A percentile compares a stretch with the other conserved stretches of the same genome.
phyloP scores from a whole-genome alignment of 37 sponge, comb jelly and placozoan species.

The Mnemiopsis leidyi region DNA sequence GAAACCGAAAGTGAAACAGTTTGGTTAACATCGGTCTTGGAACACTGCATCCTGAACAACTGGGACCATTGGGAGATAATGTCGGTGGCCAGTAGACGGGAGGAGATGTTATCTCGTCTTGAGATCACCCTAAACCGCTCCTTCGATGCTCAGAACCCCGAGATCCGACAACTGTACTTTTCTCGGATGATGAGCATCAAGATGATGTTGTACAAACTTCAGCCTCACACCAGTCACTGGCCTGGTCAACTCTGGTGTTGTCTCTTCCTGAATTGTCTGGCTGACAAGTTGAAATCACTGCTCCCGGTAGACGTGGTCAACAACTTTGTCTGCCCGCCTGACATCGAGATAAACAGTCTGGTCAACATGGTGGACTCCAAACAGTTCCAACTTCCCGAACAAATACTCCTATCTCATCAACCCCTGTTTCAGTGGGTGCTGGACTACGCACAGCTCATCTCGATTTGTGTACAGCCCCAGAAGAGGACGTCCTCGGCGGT shows the following conservation, averaged over 20 bases:
- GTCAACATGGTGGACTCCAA: background rate
- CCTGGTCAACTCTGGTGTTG: conserved; percentile 45
- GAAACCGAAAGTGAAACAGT: conserved; percentile 53
- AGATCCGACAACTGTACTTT: conserved; percentile 53
- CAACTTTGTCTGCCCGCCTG: background rate
- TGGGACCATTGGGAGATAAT: conserved; percentile 49
- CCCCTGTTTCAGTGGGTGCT: conserved; percentile 56
- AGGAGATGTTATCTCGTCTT: conserved; percentile 11
- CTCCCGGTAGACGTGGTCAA: conserved; percentile 11
- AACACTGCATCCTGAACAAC: conserved; percentile 62
- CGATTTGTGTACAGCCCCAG: conserved; percentile 23
- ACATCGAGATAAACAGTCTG: conserved; percentile 14
- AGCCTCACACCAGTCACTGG: conserved; percentile 38
- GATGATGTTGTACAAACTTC: conserved; percentile 41
- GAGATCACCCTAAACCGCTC: conserved; percentile 52
- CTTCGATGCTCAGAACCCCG: conserved; percentile 38
- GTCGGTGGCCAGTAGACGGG: conserved; percentile 30
- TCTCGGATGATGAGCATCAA: conserved; percentile 37
- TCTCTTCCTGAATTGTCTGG: conserved; percentile 42
- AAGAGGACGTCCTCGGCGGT: background rate
- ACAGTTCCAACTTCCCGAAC: conserved; percentile 15
- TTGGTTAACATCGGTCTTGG: conserved; percentile 40
- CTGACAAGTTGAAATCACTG: conserved; percentile 20
- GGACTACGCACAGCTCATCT: conserved; percentile 60
- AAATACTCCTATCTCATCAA: conserved; percentile 10